These are phyloP conservation scores for Montipora cactus DNA, from an alignment of 64 coral and sea anemone genomes.

Conservation along the genomic window DNA sequence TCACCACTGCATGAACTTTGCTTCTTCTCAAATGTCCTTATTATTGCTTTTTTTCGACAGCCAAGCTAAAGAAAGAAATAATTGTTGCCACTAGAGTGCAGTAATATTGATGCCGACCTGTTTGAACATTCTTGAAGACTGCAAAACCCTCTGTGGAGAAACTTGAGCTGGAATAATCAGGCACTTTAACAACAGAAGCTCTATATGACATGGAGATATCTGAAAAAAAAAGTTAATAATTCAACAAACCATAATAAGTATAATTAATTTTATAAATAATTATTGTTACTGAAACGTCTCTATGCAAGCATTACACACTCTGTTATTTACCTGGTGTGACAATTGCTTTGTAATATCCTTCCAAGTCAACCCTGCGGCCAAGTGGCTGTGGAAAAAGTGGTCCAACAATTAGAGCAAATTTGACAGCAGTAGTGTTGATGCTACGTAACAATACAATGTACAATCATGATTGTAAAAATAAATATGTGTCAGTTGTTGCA, in stretches of 20 bases:
- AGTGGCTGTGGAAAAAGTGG: constrained; percentile 52
- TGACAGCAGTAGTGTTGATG: no score
- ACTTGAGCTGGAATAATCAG: constrained; percentile 84
- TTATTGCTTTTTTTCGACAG: no score
- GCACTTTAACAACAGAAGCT: constrained; percentile 71
- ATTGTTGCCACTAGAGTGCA: neutral
- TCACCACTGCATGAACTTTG: no score
- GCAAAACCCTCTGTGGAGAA: constrained; percentile 94
- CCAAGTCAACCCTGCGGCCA: constrained; percentile 76
- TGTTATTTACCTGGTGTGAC: constrained; percentile 77
- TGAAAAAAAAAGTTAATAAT: neutral
- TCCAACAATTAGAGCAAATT: neutral
- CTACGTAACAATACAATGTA: no score
- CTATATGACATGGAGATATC: constrained; percentile 91
- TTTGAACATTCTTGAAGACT: constrained; percentile 77
- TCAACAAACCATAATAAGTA: neutral
- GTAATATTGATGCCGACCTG: constrained; percentile 41
- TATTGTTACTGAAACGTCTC: neutral
- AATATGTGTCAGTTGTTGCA: no score
- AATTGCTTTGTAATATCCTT: constrained; percentile 91
- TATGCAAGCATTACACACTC: neutral
- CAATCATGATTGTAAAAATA: no score
- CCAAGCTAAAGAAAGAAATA: no score
- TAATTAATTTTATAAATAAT: no score
- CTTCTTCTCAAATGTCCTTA: no score